Conservation (phyloP, 2,888 invertebrate species). For the Tenthredo livida region DNA sequence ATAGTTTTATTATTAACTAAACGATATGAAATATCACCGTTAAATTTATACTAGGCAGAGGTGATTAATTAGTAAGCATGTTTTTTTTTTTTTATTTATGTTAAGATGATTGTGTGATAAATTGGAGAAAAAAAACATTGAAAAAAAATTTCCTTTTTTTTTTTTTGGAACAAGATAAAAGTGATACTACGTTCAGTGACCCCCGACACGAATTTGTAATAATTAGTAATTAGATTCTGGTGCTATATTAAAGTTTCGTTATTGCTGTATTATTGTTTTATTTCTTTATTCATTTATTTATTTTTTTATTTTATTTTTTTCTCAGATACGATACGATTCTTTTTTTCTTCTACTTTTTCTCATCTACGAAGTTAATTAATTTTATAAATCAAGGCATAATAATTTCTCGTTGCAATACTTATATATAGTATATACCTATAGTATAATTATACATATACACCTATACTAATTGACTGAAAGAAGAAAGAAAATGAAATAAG, state of each 20-base stretch:
- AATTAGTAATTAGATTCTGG: conserved; percentile 28
- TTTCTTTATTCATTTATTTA: conserved; percentile 14
- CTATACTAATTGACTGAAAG: not conserved
- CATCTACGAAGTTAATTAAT: not conserved
- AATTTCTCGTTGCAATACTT: conserved; percentile 12
- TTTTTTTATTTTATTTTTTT: not conserved
- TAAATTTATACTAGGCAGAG: not conserved
- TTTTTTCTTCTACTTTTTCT: too few species aligned
- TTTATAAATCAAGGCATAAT: not conserved
- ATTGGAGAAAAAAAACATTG: not conserved
- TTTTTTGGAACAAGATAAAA: not conserved
- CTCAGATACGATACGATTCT: not conserved
- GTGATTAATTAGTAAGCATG: conserved; percentile 16
- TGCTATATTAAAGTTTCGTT: conserved; percentile 21
- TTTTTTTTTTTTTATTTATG: not conserved
- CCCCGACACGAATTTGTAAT: conserved; percentile 2
- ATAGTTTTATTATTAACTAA: conserved; percentile 7
- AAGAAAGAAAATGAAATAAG: not conserved
- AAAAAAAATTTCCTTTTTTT: not conserved
- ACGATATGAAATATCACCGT: not conserved
- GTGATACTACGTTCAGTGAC: conserved; percentile 4
- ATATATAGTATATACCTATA: too few species aligned
- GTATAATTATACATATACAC: too few species aligned
- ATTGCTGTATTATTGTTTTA: not conserved
- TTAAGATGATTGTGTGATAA: not conserved